These are phyloP conservation scores for Steinernema carpocapsae DNA, from an alignment of 2,888 invertebrate species.

Conservation along the genomic window DNA sequence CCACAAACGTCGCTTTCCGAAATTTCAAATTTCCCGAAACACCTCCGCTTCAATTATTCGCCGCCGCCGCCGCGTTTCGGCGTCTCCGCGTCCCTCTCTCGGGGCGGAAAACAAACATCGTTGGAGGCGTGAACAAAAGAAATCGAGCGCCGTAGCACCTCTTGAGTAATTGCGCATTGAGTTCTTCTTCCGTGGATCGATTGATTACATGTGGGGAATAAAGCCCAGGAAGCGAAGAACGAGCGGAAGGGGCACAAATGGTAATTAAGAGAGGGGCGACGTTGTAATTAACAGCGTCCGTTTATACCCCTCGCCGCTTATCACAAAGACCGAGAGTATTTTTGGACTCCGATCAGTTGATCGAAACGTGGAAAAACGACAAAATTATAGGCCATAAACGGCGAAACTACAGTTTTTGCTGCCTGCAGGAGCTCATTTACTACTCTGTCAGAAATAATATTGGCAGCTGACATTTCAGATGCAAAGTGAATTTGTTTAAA, in stretches of 20 bases:
- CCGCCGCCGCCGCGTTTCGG: background rate
- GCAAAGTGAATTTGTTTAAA: too few relatives aligned
- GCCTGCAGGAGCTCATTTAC: too few relatives aligned
- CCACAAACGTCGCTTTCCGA: background rate
- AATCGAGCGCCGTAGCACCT: constrained; percentile 10
- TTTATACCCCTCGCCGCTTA: background rate
- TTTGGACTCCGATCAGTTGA: constrained; percentile 6
- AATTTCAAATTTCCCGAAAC: background rate
- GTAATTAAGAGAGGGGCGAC: constrained; percentile 2
- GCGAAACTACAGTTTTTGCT: background rate
- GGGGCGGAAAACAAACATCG: background rate
- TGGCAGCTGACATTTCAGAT: too few relatives aligned
- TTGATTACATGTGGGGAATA: background rate
- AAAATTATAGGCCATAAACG: background rate
- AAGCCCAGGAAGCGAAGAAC: background rate
- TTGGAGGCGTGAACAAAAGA: background rate
- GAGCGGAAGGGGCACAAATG: background rate
- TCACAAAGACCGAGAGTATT: constrained; percentile 13
- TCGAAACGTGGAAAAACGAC: background rate
- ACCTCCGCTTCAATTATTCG: background rate
- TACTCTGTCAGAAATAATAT: too few relatives aligned
- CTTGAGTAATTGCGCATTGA: background rate
- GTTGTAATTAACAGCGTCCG: background rate
- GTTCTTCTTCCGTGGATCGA: constrained; percentile 7
- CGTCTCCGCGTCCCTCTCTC: background rate